Evolutionary conservation across 2,797 vertebrate species (phyloP), one percentile per base, ranked within the genome.

Genomic region (Ficedula albicollis): DNA sequence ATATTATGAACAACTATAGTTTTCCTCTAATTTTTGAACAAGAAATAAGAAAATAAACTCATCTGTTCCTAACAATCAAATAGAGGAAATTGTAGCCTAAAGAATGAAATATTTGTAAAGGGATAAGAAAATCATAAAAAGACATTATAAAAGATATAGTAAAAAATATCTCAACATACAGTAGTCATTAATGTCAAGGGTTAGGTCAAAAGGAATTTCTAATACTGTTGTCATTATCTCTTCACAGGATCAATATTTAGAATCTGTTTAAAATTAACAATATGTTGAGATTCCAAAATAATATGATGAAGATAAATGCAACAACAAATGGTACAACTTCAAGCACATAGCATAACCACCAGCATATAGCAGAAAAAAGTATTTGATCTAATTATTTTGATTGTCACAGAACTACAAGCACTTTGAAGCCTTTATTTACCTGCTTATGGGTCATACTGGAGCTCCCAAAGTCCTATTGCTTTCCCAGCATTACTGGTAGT

Each of bases 301-400:
- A 58, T 46, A 29, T 23, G 6, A 54, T 75, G 17, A 73, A 62
- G 63, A 80, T 36, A 85, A 79, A 41, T 54, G 44, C 19, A 54
- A 4, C 17, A 51, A 78, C 23, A 58, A 30, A 41, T 3, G 25
- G 8, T 43, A 74, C 8, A 51, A 12, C 13, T 27, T 84, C 26
- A 19, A 52, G 46, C 13, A 43, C 3, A 0, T 15, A 52, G 9
- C 26, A 54, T 6, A 66, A 27, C 25, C 19, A 80, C 13, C 56
- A 59, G 23, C 11, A 32, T 0, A 0, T 9, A 62, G 21, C 11
- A 63, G 41, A 59, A 83, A 87, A 76, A n/a, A 18, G 5, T 1
- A n/a, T n/a, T 20, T 6, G 8, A 52, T 67, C 39, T 64, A 48
- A 68, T 44, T 59, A 75, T 68, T 76, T 85, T 67, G 29, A 43